These are phyloP conservation scores for Podilymbus podiceps DNA, from an alignment of 2,113 vertebrate species.

Conservation along the genomic window DNA sequence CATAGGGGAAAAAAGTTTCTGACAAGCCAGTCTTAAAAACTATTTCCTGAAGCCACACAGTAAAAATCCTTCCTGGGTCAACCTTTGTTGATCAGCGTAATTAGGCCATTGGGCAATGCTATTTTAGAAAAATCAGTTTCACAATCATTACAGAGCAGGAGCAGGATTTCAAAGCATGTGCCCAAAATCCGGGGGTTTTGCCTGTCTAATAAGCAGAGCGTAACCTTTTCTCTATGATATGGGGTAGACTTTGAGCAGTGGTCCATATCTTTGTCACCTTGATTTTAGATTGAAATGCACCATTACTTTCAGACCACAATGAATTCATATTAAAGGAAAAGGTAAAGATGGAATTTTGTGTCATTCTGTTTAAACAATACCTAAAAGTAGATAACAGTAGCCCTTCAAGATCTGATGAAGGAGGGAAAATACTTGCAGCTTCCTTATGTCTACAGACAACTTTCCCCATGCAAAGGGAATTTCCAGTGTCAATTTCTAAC, in stretches of 20 bases:
- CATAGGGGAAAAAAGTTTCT: accelerated
- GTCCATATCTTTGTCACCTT: neutral
- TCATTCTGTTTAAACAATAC: neutral
- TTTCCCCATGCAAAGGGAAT: neutral
- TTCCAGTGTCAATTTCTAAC: neutral
- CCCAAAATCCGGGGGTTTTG: neutral
- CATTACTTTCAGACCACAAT: neutral
- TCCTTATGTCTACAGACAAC: neutral
- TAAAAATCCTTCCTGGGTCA: neutral
- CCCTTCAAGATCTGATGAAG: neutral
- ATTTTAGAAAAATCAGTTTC: neutral
- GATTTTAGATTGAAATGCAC: neutral
- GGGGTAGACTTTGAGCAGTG: neutral
- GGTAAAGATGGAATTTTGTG: neutral
- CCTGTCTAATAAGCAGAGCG: neutral
- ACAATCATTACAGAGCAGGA: neutral
- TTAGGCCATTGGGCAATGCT: neutral
- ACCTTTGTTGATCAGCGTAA: neutral
- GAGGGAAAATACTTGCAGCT: neutral
- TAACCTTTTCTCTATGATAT: neutral
- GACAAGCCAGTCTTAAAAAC: neutral
- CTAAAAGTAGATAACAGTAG: neutral
- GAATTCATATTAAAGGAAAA: neutral
- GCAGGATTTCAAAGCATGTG: neutral
- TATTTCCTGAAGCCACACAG: neutral